Percentiles rank a stretch among this genome's conserved stretches.
These are phyloP conservation scores for Epizoanthus illoricatus DNA, from an alignment of 92 coral and sea anemone genomes.

Conservation along the genomic window DNA sequence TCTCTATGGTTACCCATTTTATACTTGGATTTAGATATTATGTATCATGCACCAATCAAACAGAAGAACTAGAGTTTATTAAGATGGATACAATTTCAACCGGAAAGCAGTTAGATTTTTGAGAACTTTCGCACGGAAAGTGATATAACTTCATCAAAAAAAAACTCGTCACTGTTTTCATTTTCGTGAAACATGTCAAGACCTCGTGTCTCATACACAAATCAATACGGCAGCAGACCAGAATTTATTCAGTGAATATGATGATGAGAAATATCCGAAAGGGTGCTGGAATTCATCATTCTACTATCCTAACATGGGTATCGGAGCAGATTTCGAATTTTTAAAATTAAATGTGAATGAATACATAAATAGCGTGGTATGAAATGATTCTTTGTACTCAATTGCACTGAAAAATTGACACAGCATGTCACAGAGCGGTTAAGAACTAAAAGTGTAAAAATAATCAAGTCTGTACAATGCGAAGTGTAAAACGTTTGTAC, in stretches of 20 bases:
- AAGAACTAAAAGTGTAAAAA: not conserved
- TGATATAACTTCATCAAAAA: too few species aligned
- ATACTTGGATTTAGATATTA: too few species aligned
- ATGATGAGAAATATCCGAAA: not conserved
- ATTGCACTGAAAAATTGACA: not conserved
- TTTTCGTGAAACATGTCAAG: too few species aligned
- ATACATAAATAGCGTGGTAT: not conserved
- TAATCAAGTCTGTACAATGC: not conserved
- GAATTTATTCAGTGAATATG: not conserved
- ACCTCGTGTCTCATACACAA: too few species aligned
- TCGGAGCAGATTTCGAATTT: conserved; percentile 12
- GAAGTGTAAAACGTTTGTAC: not conserved
- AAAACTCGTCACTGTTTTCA: too few species aligned
- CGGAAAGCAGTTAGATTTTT: too few species aligned
- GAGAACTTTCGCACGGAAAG: too few species aligned
- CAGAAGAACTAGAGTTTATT: too few species aligned
- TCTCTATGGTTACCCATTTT: too few species aligned
- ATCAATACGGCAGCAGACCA: not conserved
- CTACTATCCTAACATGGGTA: not conserved
- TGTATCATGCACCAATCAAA: too few species aligned
- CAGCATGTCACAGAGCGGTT: not conserved
- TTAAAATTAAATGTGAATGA: not conserved
- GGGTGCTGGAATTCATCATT: not conserved
- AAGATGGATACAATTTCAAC: too few species aligned
- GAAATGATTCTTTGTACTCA: too few species aligned